phyloP scores from a whole-genome alignment of 2,797 vertebrate species.

The Coracias cyanogaster region DNA sequence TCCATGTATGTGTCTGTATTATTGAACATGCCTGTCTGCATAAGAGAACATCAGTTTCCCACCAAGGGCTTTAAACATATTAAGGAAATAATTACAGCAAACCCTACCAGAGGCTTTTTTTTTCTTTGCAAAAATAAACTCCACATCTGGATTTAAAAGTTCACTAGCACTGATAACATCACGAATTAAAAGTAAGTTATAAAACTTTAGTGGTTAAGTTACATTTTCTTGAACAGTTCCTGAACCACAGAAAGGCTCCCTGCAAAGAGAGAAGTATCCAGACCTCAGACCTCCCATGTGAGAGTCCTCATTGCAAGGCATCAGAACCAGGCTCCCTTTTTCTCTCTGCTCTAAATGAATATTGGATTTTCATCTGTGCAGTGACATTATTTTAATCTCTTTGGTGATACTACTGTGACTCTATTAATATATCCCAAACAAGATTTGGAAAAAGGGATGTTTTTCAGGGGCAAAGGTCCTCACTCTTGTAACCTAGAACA shows the following conservation, averaged over 20 bases:
- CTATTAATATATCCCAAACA: not conserved
- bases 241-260: not conserved
- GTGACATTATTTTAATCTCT: not conserved
- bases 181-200: conserved; percentile 8
- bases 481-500: not conserved
- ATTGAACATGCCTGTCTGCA: not conserved
- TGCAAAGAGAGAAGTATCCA: not conserved
- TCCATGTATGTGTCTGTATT: not conserved
- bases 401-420: not conserved
- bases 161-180: not conserved
- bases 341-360: not conserved
- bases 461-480: not conserved
- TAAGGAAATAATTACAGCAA: conserved; percentile 4
- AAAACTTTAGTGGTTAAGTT: conserved; percentile 5
- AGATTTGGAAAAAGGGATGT: not conserved
- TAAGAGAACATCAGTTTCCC: not conserved
- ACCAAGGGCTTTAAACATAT: not conserved
- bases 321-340: not conserved
- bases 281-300: not conserved
- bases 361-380: not conserved
- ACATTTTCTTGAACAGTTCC: conserved; percentile 24
- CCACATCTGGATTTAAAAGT: not conserved
- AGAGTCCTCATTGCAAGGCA: not conserved
- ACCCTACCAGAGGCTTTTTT: not conserved
- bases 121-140: conserved; percentile 1